A percentile compares a stretch with the other conserved stretches of the same genome.
These are phyloP conservation scores for Lithobius niger DNA, from an alignment of 1,140 invertebrate genomes.

Conservation along the genomic window DNA sequence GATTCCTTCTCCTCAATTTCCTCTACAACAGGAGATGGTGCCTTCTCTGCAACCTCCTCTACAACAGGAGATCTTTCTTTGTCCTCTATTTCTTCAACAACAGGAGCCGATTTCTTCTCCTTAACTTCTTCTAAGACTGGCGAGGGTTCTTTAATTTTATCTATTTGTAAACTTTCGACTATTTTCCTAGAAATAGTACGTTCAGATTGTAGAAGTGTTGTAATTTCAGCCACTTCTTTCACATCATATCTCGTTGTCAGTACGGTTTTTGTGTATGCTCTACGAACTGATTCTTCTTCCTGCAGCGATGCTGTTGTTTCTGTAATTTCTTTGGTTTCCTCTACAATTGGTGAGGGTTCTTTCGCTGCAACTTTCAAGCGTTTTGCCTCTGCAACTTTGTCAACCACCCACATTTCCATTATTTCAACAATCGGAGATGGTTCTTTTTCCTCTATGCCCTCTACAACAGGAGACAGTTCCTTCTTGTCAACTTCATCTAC, in stretches of 20 bases:
- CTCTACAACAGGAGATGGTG: too few relatives aligned
- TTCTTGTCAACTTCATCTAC: too few relatives aligned
- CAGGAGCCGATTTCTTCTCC: too few relatives aligned
- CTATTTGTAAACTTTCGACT: neutral
- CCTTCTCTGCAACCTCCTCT: constrained; percentile 37
- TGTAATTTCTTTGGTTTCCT: constrained; percentile 28
- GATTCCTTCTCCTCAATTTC: too few relatives aligned
- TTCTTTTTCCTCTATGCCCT: neutral
- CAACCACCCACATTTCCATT: neutral
- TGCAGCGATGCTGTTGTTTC: constrained; percentile 29
- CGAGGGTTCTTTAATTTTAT: neutral
- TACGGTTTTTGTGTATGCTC: neutral
- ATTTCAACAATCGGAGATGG: too few relatives aligned
- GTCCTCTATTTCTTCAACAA: too few relatives aligned
- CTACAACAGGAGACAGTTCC: neutral
- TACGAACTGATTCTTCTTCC: neutral
- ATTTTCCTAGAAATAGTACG: neutral
- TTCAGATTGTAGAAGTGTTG: neutral
- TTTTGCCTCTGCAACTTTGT: too few relatives aligned
- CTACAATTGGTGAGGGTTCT: constrained; percentile 4
- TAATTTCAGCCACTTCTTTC: neutral
- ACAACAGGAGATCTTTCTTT: constrained; percentile 37
- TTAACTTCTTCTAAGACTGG: neutral
- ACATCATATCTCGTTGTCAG: neutral
- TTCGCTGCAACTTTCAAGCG: neutral